Evolutionary conservation across 2,113 vertebrate species (phyloP), one percentile per base, ranked within the genome.

Genomic region (Pelobates fuscus): DNA sequence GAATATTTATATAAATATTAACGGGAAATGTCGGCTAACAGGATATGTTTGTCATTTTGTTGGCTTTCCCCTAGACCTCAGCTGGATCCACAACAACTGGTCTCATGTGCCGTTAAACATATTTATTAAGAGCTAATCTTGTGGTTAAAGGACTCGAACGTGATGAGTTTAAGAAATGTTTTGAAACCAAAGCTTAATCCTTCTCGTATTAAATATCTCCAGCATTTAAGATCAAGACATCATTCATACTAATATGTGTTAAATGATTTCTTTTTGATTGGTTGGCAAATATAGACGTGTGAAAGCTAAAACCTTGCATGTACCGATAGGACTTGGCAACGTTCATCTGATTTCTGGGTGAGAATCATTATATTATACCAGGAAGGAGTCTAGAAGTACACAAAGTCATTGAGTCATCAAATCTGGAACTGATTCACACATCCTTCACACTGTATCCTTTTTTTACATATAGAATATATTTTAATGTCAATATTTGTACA

Each of bases 81-180:
- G 55, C 23, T 68, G 67, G 5, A 58, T 80, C 72, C 67, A 29
- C 55, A 27, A 15, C 15, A 60, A n/a, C 30, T 3, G 70, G 29
- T 18, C 76, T 59, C 27, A 59, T 49, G 65, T 71, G 60, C 30
- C n/a, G 30, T 46, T 79, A 63, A 72, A 2, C 10, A 11, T 4
- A 7, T 46, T 80, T 63, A 12, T 68, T 29, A 69, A 30, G 0
- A 66, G 57, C 52, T n/a, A 77, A 27, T 17, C 41, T 2, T 24
- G 65, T 44, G 55, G 73, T 14, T 61, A 32, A 57, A 41, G 58
- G 41, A 58, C 54, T 76, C 61, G 64, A 65, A 30, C 61, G 21
- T 26, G 64, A 76, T 76, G 73, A 76, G 73, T 60, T 76, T 30
- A 76, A 27, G 66, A 41, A 76, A 68, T 60, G 37, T 76, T 67